phyloP scores from a whole-genome alignment of 2,888 invertebrate species.

The Drosophila aldrichi region DNA sequence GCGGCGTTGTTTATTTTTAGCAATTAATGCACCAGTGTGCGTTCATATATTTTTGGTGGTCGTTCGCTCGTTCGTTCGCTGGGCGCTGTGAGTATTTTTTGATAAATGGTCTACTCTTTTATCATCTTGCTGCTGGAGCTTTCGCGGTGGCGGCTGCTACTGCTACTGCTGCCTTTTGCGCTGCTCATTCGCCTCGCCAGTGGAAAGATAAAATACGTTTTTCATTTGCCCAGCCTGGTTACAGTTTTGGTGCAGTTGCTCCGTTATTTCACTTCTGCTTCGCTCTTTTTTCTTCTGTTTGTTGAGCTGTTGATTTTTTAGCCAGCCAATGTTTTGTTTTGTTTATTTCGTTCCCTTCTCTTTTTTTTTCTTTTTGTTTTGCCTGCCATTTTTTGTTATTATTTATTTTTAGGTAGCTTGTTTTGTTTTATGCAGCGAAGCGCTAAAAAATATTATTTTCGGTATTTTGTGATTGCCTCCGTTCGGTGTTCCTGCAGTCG shows the following conservation, averaged over 20 bases:
- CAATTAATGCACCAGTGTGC: constrained; percentile 53
- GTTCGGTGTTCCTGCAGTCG: constrained; percentile 45
- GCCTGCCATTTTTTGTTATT: constrained; percentile 14
- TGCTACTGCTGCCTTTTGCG: constrained; percentile 65
- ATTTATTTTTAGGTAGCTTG: constrained; percentile 47
- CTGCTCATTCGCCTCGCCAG: constrained; percentile 59
- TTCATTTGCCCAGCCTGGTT: constrained; percentile 75
- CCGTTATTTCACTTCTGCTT: constrained; percentile 25
- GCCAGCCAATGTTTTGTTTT: constrained; percentile 53
- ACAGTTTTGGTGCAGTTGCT: constrained; percentile 62
- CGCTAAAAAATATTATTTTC: constrained; percentile 78
- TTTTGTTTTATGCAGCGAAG: constrained; percentile 72
- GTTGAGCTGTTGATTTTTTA: constrained; percentile 62
- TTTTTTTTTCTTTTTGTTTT: constrained; percentile 15
- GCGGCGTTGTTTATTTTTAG: constrained; percentile 11
- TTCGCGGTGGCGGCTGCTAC: constrained; percentile 59
- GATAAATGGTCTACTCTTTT: constrained; percentile 79
- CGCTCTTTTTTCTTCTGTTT: constrained; percentile 13
- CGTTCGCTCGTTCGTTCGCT: constrained; percentile 56
- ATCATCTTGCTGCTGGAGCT: constrained; percentile 80
- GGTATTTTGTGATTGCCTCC: constrained; percentile 77
- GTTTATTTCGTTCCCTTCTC: constrained; percentile 9
- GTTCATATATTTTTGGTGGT: constrained; percentile 67
- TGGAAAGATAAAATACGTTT: constrained; percentile 80
- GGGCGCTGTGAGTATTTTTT: constrained; percentile 64